These are phyloP conservation scores for Synanthedon myopaeformis DNA, from an alignment of 2,888 invertebrate species.

Conservation along the genomic window DNA sequence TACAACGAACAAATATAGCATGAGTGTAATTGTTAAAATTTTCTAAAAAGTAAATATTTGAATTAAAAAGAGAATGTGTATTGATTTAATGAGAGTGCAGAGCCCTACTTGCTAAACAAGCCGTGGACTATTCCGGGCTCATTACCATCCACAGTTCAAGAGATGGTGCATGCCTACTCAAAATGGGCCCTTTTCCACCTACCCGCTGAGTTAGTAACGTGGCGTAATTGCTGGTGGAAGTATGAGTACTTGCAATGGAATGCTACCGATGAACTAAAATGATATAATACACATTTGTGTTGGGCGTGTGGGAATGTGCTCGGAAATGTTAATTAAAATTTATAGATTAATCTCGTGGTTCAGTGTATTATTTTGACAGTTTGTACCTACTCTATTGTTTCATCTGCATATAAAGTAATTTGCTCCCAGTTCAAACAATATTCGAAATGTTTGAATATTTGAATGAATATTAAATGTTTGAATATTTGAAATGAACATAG, in stretches of 20 bases:
- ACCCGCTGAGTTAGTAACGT: neutral
- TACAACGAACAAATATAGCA: constrained; percentile 10
- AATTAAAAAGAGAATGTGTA: constrained; percentile 29
- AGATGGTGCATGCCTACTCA: constrained; percentile 6
- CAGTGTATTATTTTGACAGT: neutral
- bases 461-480: no score
- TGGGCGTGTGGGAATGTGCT: neutral
- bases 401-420: no score
- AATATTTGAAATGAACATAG: no score
- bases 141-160: constrained; percentile 28
- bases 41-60: constrained; percentile 6
- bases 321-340: neutral
- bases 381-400: no score
- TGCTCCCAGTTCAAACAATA: no score
- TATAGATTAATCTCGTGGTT: neutral
- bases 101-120: constrained; percentile 47
- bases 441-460: no score
- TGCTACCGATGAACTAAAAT: neutral
- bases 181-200: neutral
- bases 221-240: neutral
- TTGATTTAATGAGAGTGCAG: constrained; percentile 39
- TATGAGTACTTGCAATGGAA: neutral
- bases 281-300: neutral
- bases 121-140: constrained; percentile 39
- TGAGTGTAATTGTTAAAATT: constrained; percentile 19